Base-by-base conservation (phyloP, 2,797 vertebrate species). In the Megalops cyprinoides region DNA sequence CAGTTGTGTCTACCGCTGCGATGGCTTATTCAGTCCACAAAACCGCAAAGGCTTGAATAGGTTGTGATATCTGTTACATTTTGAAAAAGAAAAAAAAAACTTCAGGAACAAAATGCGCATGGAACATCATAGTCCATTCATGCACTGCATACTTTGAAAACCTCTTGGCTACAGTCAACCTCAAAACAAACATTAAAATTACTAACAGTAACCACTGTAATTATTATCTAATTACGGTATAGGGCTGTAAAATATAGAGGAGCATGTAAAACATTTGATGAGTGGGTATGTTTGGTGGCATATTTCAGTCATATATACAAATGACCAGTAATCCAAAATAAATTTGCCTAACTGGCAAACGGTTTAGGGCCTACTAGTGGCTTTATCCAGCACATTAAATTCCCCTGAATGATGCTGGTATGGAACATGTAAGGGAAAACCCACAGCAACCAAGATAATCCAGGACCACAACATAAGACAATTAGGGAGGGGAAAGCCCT, bases 401-500 rank as follows among this genome's bases (percentile, higher is more conserved):
- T 88, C 89, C 88, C 84, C 85, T 86, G 78, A 85, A 87, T 88
- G 79, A 84, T 48, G 67, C 89, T 34, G 31, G 77, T 20, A 3
- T 74, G 84, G 37, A 60, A 77, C 34, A 69, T 82, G 85, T 87
- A 87, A 91, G 88, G 84, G 84, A 90, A 90, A 92, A 90, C 87
- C 89, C 91, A 91, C 86, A 87, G 42, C 23, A 89, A 89, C 81
- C 56, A 87, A 91, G 90, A 89, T 88, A 90, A 89, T 88, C 85
- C 86, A 90, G 88, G 91, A 90, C 86, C 87, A 87, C 84, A 90
- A 90, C 92, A 90, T 86, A n/a, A 89, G 82, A 87, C 87, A 86
- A 86, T 83, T 60, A 53, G 90, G 90, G 89, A 91, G 88, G 86
- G 90, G 89, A 88, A 89, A 88, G 88, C 87, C 89, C 87, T 88